Evolutionary conservation across 2,113 vertebrate species (phyloP).

Genomic region (cat (Felis catus)): DNA sequence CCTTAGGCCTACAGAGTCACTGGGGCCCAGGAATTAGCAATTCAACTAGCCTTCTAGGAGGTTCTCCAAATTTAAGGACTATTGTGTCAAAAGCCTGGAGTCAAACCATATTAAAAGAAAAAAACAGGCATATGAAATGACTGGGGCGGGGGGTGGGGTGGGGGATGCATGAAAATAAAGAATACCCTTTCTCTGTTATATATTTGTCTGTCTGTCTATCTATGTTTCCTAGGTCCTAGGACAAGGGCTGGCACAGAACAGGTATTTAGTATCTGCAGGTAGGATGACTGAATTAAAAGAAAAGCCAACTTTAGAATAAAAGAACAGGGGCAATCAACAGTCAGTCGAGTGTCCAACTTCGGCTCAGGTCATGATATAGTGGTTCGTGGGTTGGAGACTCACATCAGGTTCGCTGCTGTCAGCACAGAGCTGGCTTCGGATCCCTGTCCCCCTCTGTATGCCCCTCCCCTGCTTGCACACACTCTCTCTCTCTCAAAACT

Average conservation of each 20-base stretch:
- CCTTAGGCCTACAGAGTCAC: not conserved
- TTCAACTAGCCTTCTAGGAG: not conserved
- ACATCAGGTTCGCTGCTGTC: too few relatives aligned
- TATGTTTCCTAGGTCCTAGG: not conserved
- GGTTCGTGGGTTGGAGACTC: too few relatives aligned
- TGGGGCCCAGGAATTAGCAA: not conserved
- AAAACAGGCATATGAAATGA: not conserved
- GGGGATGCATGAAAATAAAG: not conserved
- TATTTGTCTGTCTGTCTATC: not conserved
- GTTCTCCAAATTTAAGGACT: not conserved
- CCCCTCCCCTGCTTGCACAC: too few relatives aligned
- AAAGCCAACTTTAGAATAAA: slow-evolving; percentile 39
- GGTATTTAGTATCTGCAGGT: not conserved
- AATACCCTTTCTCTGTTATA: not conserved
- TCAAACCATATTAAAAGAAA: not conserved
- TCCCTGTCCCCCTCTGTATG: too few relatives aligned
- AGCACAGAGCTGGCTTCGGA: too few relatives aligned
- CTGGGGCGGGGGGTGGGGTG: too few relatives aligned
- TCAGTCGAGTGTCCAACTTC: not conserved
- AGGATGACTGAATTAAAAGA: slow-evolving; percentile 2
- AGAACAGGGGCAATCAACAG: not conserved
- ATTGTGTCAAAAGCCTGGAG: not conserved
- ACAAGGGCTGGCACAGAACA: not conserved
- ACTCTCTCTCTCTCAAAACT: too few relatives aligned
- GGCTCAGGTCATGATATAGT: too few relatives aligned